phyloP scores from a whole-genome alignment of 2,113 vertebrate species.

The Actinemys pallida region DNA sequence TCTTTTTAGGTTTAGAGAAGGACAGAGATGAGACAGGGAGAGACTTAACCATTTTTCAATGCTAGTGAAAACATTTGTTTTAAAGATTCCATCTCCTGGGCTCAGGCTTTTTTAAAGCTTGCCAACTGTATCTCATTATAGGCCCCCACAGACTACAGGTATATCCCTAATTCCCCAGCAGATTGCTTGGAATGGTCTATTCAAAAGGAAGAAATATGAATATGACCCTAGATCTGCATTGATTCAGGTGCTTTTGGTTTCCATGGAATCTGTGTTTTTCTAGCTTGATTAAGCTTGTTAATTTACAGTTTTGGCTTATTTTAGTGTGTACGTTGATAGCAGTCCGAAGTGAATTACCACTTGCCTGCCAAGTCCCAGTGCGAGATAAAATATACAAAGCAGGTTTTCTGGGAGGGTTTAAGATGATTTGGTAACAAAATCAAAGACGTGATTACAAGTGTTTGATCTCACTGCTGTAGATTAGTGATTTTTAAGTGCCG shows the following conservation, averaged over 20 bases:
- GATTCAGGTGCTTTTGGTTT: neutral
- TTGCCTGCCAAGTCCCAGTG: neutral
- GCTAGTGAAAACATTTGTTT: neutral
- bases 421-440: neutral
- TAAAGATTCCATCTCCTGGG: neutral
- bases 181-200: neutral
- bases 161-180: neutral
- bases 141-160: neutral
- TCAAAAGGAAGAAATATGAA: neutral
- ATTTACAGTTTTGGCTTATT: neutral
- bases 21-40: neutral
- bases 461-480: neutral
- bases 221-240: neutral
- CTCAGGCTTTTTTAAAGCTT: neutral
- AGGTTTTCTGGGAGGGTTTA: neutral
- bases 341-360: neutral
- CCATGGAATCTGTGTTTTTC: neutral
- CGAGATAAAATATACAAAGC: neutral
- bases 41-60: neutral
- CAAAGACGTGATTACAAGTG: slow-evolving; percentile 1
- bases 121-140: neutral
- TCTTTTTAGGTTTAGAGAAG: neutral
- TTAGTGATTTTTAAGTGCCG: slow-evolving; percentile 7
- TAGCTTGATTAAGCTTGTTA: neutral
- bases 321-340: neutral